phyloP scores from a whole-genome alignment of 2,888 invertebrate species.

The Neoscelio sp. region DNA sequence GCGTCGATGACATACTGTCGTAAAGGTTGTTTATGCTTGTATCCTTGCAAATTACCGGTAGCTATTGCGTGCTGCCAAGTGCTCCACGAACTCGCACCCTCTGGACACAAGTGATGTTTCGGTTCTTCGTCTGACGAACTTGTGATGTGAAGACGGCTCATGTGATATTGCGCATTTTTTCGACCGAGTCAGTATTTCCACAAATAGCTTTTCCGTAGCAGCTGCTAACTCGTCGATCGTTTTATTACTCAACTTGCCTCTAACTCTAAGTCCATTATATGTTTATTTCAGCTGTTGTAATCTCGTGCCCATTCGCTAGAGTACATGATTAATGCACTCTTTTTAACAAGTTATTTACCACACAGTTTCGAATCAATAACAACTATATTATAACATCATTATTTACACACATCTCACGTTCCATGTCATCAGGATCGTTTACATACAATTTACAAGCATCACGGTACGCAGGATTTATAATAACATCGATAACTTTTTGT shows the following conservation, averaged over 20 bases:
- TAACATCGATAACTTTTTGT: constrained; percentile 35
- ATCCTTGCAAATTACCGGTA: constrained; percentile 34
- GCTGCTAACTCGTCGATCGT: too few species aligned
- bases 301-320: too few species aligned
- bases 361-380: too few species aligned
- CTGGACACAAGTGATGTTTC: constrained; percentile 31
- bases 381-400: too few species aligned
- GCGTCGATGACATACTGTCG: constrained; percentile 26
- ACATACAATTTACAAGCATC: constrained; percentile 19
- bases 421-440: background rate
- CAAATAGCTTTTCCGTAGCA: constrained; percentile 24
- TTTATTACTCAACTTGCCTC: too few species aligned
- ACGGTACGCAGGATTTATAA: constrained; percentile 23
- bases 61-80: constrained; percentile 62
- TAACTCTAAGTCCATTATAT: too few species aligned
- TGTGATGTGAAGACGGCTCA: constrained; percentile 61
- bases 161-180: constrained; percentile 1
- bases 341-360: too few species aligned
- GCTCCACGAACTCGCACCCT: constrained; percentile 59
- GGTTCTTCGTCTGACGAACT: constrained; percentile 19
- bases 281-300: too few species aligned
- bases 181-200: constrained; percentile 22
- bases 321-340: too few species aligned
- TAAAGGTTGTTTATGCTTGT: constrained; percentile 44
- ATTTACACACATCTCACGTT: constrained; percentile 29